phyloP scores from a whole-genome alignment of 2,797 vertebrate species.

The Delichon dasypus region DNA sequence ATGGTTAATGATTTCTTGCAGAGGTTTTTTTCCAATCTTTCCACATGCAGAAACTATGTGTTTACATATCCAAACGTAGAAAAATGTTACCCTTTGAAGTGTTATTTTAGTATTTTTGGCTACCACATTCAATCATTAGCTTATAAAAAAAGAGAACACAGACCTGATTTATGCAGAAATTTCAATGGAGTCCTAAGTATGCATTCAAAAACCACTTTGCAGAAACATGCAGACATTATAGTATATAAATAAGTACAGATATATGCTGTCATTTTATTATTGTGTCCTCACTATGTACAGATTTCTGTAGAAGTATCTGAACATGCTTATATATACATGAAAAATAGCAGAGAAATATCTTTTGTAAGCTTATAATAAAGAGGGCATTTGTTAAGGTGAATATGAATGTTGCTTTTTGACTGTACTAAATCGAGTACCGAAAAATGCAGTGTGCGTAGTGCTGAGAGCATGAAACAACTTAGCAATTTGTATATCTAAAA shows the following conservation, averaged over 20 bases:
- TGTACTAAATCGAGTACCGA: background rate
- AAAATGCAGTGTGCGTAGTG: background rate
- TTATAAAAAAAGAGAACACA: background rate
- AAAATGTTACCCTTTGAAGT: background rate
- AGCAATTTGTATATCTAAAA: background rate
- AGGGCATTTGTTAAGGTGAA: slow-evolving; percentile 30
- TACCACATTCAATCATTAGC: background rate
- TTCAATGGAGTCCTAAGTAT: slow-evolving; percentile 3
- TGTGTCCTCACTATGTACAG: background rate
- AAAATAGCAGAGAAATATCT: slow-evolving; percentile 6
- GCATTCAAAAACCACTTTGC: slow-evolving; percentile 37
- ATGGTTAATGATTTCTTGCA: background rate
- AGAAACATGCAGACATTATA: slow-evolving; percentile 11
- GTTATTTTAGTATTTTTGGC: slow-evolving; percentile 5
- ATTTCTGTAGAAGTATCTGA: background rate
- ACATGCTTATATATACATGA: background rate
- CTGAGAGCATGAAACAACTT: background rate
- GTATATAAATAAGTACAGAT: slow-evolving; percentile 30
- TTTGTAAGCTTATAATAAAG: slow-evolving; percentile 8
- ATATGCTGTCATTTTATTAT: slow-evolving; percentile 32
- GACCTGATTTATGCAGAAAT: background rate
- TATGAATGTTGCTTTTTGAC: background rate
- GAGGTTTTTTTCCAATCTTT: background rate
- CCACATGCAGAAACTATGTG: background rate
- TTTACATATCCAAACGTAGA: background rate